Percentiles rank a stretch among this genome's conserved stretches.
These are phyloP conservation scores for Iselma pallidipennis DNA, from an alignment of 2,888 invertebrate genomes.

Conservation along the genomic window DNA sequence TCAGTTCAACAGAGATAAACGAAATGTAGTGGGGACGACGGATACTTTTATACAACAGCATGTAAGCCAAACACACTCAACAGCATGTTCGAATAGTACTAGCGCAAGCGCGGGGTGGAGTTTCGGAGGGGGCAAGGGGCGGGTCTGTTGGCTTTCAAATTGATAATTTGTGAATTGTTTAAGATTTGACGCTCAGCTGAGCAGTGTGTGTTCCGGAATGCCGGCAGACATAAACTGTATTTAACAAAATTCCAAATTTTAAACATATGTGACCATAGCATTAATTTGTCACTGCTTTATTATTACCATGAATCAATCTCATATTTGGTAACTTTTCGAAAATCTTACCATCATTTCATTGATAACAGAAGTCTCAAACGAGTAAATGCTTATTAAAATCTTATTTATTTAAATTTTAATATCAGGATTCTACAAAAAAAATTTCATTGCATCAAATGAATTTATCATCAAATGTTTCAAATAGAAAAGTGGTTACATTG, in stretches of 20 bases:
- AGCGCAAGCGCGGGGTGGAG: constrained; percentile 56
- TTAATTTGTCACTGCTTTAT: neutral
- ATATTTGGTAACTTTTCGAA: too few relatives aligned
- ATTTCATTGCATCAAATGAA: neutral
- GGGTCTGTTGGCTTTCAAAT: constrained; percentile 51
- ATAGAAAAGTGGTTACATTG: neutral
- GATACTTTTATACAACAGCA: constrained; percentile 35
- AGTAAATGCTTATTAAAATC: too few relatives aligned
- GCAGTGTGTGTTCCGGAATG: constrained; percentile 44
- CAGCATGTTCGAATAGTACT: constrained; percentile 41
- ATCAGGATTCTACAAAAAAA: neutral
- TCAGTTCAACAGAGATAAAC: constrained; percentile 38
- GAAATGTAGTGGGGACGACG: constrained; percentile 45
- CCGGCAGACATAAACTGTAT: constrained; percentile 25
- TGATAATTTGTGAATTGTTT: constrained; percentile 58
- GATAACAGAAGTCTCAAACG: too few relatives aligned
- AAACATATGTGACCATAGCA: neutral
- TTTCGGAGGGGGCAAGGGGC: constrained; percentile 49
- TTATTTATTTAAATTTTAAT: too few relatives aligned
- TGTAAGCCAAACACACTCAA: constrained; percentile 36
- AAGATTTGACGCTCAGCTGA: constrained; percentile 56
- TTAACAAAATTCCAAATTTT: neutral
- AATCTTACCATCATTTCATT: too few relatives aligned
- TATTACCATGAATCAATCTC: neutral
- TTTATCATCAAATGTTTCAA: neutral